Base-by-base conservation (phyloP, 2,113 vertebrate genomes). In the Planiliza haematocheilus region DNA sequence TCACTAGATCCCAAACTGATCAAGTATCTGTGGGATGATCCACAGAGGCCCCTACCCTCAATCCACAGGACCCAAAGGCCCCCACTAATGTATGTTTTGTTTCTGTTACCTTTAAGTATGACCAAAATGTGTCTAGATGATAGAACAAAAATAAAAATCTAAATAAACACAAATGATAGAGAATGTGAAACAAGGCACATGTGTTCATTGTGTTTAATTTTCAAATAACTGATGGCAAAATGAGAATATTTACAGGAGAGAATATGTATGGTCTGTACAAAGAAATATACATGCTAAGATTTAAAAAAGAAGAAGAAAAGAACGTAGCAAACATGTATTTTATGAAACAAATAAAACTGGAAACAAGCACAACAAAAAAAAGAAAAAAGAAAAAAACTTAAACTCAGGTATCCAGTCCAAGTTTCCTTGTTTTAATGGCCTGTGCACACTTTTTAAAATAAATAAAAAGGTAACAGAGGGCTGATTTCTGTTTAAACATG, bases 211-310 rank as follows among this genome's bases (percentile, higher is more conserved):
- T 64, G 92, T 97, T 97, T 97, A 96, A 96, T 96, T 94, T 93
- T 89, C 93, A 96, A 96, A 96, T 86, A 86, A 84, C 85, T 94
- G 94, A 96, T 95, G 95, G 93, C 93, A 96, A 96, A 96, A 95
- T 85, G 71, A 94, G 93, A 95, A 93, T 97, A 96, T 96, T 95
- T 96, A 97, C 95, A 97, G 91, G 92, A 93, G 86, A 92, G 93
- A 95, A 94, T 92, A 95, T 87, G 73, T 81, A 85, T 92, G 93
- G 92, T 92, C 94, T 97, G 95, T 97, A 97, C 96, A 97, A 96
- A 96, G 94, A 95, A 96, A 95, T 96, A 94, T 96, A 97, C 95
- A 96, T 97, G 96, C 96, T 96, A 94, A 95, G 91, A 92, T 91
- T n/a, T 94, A 91, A 93, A 77, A 84, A 81, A 20, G 77, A 62